These are phyloP conservation scores for Drosophila algonquin DNA, from an alignment of 2,888 invertebrate species.

Conservation along the genomic window DNA sequence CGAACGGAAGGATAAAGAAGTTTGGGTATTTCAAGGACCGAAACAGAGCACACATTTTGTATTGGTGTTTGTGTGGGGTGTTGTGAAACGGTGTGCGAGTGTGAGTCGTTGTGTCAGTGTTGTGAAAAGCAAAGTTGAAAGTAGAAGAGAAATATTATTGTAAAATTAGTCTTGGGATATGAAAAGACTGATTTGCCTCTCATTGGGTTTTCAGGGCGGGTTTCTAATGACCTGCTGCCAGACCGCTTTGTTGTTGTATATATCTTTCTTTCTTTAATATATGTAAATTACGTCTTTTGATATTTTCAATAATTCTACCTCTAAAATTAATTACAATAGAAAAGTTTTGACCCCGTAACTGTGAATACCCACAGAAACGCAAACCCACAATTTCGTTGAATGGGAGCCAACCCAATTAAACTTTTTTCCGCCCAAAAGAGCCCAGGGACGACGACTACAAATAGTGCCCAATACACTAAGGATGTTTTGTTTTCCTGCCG, in stretches of 20 bases:
- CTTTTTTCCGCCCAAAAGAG: conserved; percentile 13
- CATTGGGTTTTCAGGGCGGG: not conserved
- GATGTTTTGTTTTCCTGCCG: conserved; percentile 22
- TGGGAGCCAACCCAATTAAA: conserved; percentile 24
- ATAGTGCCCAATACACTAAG: conserved; percentile 12
- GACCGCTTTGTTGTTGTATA: conserved; percentile 56
- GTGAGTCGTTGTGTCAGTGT: conserved; percentile 48
- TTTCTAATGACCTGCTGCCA: conserved; percentile 67
- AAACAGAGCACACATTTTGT: conserved; percentile 6
- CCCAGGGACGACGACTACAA: conserved; percentile 4
- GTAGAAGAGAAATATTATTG: conserved; percentile 69
- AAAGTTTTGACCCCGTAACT: conserved; percentile 25
- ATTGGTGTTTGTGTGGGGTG: conserved; percentile 20
- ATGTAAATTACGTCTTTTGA: no score
- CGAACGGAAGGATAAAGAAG: conserved; percentile 21
- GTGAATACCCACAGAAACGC: conserved; percentile 7
- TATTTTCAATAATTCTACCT: no score
- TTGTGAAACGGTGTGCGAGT: conserved; percentile 15
- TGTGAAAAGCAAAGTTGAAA: conserved; percentile 68
- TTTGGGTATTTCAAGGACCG: not conserved
- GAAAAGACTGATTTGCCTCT: conserved; percentile 20
- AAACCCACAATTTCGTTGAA: not conserved
- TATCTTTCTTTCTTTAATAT: no score
- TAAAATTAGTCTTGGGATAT: conserved; percentile 57
- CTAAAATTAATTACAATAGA: not conserved